A percentile compares a stretch with the other conserved stretches of the same genome.
phyloP scores from a whole-genome alignment of 2,797 vertebrate species.

The Tympanoctomys barrerae region DNA sequence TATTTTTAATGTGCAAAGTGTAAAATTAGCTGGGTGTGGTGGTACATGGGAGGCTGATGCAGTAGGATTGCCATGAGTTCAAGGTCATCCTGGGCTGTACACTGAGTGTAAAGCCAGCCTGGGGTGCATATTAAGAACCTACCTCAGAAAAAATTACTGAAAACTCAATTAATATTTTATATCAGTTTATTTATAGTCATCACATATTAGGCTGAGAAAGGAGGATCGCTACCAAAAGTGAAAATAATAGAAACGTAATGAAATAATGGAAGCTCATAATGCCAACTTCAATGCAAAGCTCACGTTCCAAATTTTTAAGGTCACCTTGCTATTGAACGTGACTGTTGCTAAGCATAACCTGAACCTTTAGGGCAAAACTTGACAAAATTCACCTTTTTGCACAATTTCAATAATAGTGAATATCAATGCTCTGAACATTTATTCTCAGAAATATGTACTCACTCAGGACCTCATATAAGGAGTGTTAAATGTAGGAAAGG shows the following conservation, averaged over 20 bases:
- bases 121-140: not conserved
- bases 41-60: not conserved
- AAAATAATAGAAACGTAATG: constrained; percentile 43
- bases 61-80: not conserved
- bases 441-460: not conserved
- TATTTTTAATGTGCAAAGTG: constrained; percentile 27
- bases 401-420: constrained; percentile 52
- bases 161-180: constrained; percentile 61
- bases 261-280: constrained; percentile 43
- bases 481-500: not conserved
- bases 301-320: constrained; percentile 36
- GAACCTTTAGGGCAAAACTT: not conserved
- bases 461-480: not conserved
- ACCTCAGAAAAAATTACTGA: not conserved
- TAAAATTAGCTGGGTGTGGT: not conserved
- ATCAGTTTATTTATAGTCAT: constrained; percentile 1
- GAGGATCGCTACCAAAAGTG: constrained; percentile 29
- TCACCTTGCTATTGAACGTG: constrained; percentile 29
- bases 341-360: constrained; percentile 37
- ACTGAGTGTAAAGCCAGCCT: not conserved
- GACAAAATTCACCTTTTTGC: constrained; percentile 18
- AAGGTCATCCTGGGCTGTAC: not conserved
- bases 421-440: not conserved
- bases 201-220: no score
- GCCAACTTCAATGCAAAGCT: not conserved